These are phyloP conservation scores for Calidris pugnax DNA, from an alignment of 2,113 vertebrate species.

Conservation along the genomic window DNA sequence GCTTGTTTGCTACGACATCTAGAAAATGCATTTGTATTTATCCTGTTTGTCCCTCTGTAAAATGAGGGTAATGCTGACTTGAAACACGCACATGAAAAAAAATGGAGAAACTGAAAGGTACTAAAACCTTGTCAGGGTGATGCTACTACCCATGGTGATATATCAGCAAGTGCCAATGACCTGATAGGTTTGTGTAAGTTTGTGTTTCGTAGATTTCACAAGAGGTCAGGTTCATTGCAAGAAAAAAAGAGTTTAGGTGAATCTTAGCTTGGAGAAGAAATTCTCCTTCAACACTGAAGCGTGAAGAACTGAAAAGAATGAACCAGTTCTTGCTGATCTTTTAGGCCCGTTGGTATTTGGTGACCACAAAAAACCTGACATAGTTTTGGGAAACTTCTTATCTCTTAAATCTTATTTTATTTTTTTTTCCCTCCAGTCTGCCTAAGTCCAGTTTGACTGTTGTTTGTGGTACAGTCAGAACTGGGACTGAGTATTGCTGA, in stretches of 20 bases:
- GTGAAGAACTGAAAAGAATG: background rate
- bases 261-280: background rate
- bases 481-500: background rate
- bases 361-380: background rate
- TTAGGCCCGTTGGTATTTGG: background rate
- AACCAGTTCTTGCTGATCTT: background rate
- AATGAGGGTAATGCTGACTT: background rate
- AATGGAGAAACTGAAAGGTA: background rate
- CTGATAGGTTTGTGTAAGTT: background rate
- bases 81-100: background rate
- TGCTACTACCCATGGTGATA: background rate
- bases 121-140: background rate
- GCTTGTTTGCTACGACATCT: background rate
- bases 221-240: background rate
- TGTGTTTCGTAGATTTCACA: background rate
- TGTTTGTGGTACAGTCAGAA: background rate
- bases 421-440: accelerated
- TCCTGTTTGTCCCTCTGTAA: background rate
- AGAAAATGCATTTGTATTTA: background rate
- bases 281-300: background rate
- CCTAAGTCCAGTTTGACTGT: accelerated
- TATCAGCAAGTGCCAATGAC: background rate
- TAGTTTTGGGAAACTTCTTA: background rate
- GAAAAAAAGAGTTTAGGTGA: background rate
- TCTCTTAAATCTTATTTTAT: background rate